Evolutionary conservation across 1,140 invertebrate genomes (phyloP), one percentile per base, ranked within the genome.

Genomic region (Tetragnatha versicolor): DNA sequence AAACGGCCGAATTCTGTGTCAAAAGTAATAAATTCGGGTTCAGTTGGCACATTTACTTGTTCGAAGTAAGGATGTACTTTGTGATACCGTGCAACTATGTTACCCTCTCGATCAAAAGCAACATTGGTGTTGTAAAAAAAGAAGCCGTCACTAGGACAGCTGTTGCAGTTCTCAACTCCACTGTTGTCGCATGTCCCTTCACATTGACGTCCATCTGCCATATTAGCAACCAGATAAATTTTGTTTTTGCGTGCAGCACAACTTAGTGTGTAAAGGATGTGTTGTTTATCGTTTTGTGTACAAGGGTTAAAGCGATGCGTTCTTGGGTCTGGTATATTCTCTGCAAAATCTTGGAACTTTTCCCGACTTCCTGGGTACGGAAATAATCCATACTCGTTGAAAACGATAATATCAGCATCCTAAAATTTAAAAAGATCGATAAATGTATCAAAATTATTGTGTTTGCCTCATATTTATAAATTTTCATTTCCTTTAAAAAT

Each of bases 101-200:
- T 81, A 12, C 92, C 92, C 1, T 86, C 83, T 65, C 90, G 86
- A 81, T 92, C 89, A 82, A 92, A 92, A 1, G 91, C 92, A 0
- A 94, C 88, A 82, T 94, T 90, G 0, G 92, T 93, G 82, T 94
- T 94, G 84, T 91, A 93, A 25, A 89, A 86, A 58, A 87, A 86
- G 6, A 83, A 80, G 4, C 85, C 86, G 53, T 88, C 86, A 0
- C 51, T 27, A 0, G 85, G 80, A 79, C 88, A 87, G 2, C 69
- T 49, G 10, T 58, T 14, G 29, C 77, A 79, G 1, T 22, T 25
- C 20, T 53, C 45, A 31, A 55, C n/a, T 12, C 58, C 12, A 37
- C 42, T 33, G 12, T 12, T 10, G 33, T 65, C 45, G 31, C 75
- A 77, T 1, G 25, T 39, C 6, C 2, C 10, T 20, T 66, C 61